These are phyloP conservation scores for Fabriciana adippe DNA, from an alignment of 2,888 invertebrate species.

Conservation along the genomic window DNA sequence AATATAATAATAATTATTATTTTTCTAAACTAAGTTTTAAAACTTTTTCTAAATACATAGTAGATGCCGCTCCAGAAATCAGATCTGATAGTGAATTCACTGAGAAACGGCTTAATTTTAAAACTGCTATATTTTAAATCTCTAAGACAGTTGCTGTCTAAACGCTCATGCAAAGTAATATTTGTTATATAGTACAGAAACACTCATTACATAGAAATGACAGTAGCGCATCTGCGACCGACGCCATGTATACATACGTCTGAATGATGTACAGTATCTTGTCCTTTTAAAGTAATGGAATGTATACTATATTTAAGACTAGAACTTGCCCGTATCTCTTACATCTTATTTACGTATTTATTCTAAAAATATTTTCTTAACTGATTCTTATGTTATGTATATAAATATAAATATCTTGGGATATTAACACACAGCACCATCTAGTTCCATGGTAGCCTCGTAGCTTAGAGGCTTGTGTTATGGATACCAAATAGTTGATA, in stretches of 20 bases:
- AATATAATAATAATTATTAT: no score
- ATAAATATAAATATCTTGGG: no score
- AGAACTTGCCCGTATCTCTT: background rate
- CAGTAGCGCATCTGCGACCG: constrained; percentile 16
- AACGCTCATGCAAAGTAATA: constrained; percentile 10
- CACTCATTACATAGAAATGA: constrained; percentile 18
- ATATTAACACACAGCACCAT: no score
- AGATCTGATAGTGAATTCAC: no score
- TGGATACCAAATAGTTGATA: no score
- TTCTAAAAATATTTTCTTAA: background rate
- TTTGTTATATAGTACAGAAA: constrained; percentile 21
- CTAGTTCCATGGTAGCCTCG: no score
- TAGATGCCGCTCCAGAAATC: no score
- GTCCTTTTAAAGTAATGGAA: constrained; percentile 21
- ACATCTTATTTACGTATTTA: background rate
- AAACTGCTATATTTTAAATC: background rate
- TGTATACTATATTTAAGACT: constrained; percentile 7
- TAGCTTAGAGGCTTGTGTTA: no score
- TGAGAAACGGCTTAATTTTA: background rate
- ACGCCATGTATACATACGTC: background rate
- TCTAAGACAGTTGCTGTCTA: background rate
- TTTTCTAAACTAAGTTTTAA: no score
- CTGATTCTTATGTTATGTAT: no score
- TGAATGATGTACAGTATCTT: constrained; percentile 13
- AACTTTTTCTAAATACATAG: no score